These are phyloP conservation scores for Apotomis turbidana DNA, from an alignment of 2,888 invertebrate species.

Conservation along the genomic window DNA sequence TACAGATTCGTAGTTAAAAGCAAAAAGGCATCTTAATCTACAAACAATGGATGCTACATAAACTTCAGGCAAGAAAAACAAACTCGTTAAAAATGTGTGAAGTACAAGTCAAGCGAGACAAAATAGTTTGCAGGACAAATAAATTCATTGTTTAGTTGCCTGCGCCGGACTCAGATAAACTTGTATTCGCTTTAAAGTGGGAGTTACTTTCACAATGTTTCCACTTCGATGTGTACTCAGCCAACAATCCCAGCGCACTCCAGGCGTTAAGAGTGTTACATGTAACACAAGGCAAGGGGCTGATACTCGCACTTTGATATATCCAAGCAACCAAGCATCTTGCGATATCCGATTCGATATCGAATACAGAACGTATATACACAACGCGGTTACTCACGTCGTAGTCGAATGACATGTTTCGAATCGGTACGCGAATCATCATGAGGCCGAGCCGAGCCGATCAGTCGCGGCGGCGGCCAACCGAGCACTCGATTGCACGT, in stretches of 20 bases:
- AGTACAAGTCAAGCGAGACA: background rate
- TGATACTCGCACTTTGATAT: background rate
- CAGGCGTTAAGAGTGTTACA: background rate
- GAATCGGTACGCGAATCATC: too few species aligned
- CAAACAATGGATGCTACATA: constrained; percentile 5
- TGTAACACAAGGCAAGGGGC: background rate
- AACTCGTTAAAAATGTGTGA: constrained; percentile 15
- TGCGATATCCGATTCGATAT: too few species aligned
- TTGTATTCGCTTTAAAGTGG: constrained; percentile 3
- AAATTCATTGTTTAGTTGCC: constrained; percentile 14
- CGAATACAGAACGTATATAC: too few species aligned
- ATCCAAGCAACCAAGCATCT: too few species aligned
- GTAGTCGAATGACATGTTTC: too few species aligned
- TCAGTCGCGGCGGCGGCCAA: too few species aligned
- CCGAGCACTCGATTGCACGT: too few species aligned
- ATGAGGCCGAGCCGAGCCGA: too few species aligned
- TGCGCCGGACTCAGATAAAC: background rate
- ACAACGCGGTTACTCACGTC: too few species aligned
- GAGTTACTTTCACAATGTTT: constrained; percentile 10
- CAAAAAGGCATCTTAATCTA: background rate
- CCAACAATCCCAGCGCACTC: background rate
- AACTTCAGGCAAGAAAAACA: background rate
- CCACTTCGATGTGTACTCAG: constrained; percentile 6
- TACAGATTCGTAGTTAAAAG: too few species aligned
- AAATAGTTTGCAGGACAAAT: constrained; percentile 9